A percentile compares a stretch with the other conserved stretches of the same genome.
Evolutionary conservation across 2,888 invertebrate species (phyloP).

Genomic region (Andrena bicolor): DNA sequence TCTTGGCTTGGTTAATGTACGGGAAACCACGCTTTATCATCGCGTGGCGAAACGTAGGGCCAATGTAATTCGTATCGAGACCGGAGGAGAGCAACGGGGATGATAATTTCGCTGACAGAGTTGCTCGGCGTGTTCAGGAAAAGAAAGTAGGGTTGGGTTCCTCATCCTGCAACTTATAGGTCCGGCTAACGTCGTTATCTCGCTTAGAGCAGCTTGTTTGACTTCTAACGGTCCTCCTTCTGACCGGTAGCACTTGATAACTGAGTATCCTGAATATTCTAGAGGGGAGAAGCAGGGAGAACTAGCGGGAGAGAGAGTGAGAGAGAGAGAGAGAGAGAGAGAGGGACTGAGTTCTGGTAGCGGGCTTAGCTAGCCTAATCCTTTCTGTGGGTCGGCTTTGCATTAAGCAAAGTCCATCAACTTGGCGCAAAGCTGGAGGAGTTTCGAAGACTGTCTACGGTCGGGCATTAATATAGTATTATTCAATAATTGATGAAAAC

Average conservation of each 20-base stretch:
- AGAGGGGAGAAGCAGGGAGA: constrained; percentile 35
- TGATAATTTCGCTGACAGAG: not conserved
- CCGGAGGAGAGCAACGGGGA: constrained; percentile 23
- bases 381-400: constrained; percentile 77
- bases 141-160: constrained; percentile 41
- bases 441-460: constrained; percentile 49
- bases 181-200: constrained; percentile 76
- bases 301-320: not conserved
- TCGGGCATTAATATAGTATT: constrained; percentile 37
- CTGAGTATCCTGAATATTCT: constrained; percentile 76
- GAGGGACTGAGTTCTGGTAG: constrained; percentile 56
- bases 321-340: constrained; percentile 12
- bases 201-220: constrained; percentile 80
- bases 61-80: constrained; percentile 37
- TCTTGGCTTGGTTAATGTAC: constrained; percentile 48
- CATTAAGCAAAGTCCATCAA: constrained; percentile 73
- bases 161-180: constrained; percentile 66
- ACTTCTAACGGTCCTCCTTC: constrained; percentile 81
- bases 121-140: not conserved
- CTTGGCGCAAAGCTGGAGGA: constrained; percentile 54
- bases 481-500: constrained; percentile 25
- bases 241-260: constrained; percentile 83
- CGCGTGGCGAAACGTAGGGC: not conserved
- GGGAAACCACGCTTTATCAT: constrained; percentile 43
- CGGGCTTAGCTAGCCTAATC: constrained; percentile 80